phyloP scores from a whole-genome alignment of 2,797 vertebrate genomes.

The Leucoraja ocellata region DNA sequence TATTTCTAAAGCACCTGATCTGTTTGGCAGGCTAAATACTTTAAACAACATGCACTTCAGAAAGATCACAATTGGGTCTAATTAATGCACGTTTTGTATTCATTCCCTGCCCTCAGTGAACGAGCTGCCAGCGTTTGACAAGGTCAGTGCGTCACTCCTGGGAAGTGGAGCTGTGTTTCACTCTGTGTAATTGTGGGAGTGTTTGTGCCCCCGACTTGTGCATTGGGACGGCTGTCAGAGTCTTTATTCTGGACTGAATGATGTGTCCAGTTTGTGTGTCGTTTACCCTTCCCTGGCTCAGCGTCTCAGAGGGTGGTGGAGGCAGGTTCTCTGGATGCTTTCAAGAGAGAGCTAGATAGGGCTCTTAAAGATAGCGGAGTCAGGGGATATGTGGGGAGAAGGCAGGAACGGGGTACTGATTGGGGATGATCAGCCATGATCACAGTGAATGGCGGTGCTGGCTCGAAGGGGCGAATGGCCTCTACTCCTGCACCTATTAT shows the following conservation, averaged over 20 bases:
- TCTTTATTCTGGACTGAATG: neutral
- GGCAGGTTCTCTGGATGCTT: no score
- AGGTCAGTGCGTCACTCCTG: neutral
- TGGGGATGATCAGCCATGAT: no score
- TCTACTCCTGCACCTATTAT: no score
- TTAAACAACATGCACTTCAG: constrained; percentile 30
- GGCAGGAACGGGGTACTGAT: no score
- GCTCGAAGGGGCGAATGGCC: no score
- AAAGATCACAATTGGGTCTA: constrained; percentile 26
- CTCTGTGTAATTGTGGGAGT: neutral
- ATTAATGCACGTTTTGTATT: constrained; percentile 34
- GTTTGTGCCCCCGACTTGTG: neutral
- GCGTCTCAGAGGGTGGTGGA: neutral
- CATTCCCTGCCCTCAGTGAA: constrained; percentile 14
- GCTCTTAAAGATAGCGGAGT: no score
- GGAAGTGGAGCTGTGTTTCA: neutral
- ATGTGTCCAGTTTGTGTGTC: neutral
- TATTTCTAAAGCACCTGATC: constrained; percentile 6
- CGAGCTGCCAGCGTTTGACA: constrained; percentile 14
- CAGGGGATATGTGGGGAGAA: no score
- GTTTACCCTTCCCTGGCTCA: neutral
- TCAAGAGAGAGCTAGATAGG: no score
- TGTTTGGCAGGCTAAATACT: constrained; percentile 1
- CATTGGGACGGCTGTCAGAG: neutral
- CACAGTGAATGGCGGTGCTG: no score